A percentile compares a stretch with the other conserved stretches of the same genome.
These are phyloP conservation scores for Linepithema humile DNA, from an alignment of 1,140 invertebrate species.

Conservation along the genomic window DNA sequence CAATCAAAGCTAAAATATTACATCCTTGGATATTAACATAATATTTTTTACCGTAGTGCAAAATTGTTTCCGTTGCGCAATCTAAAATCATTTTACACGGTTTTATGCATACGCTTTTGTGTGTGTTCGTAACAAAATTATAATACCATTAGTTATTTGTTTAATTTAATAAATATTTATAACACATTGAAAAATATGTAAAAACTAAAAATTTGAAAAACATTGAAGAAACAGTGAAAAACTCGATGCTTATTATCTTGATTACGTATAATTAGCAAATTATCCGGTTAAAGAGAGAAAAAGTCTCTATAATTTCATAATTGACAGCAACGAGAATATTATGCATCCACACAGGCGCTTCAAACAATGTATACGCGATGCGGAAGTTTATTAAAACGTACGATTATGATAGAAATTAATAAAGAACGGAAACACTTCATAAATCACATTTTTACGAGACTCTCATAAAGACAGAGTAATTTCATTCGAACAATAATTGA, in stretches of 20 bases:
- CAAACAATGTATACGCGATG: background rate
- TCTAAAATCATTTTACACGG: background rate
- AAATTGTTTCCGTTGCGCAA: background rate
- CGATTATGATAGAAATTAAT: background rate
- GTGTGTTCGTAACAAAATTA: background rate
- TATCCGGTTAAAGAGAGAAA: no score
- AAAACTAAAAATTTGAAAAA: background rate
- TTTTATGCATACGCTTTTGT: background rate
- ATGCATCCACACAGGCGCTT: background rate
- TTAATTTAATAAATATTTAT: conserved; percentile 5
- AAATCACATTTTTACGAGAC: conserved; percentile 9
- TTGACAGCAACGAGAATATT: background rate
- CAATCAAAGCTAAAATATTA: background rate
- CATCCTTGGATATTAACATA: background rate
- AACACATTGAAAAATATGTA: background rate
- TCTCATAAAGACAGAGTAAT: background rate
- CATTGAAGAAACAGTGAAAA: background rate
- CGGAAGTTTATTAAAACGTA: background rate
- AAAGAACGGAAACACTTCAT: background rate
- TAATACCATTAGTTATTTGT: background rate
- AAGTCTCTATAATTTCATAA: background rate
- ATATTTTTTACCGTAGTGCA: background rate
- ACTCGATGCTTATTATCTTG: background rate
- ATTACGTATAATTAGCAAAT: background rate
- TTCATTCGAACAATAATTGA: background rate